Percentiles rank a stretch among this genome's conserved stretches.
phyloP scores from a whole-genome alignment of 2,888 invertebrate genomes.

The Carpatolechia fugitivella region DNA sequence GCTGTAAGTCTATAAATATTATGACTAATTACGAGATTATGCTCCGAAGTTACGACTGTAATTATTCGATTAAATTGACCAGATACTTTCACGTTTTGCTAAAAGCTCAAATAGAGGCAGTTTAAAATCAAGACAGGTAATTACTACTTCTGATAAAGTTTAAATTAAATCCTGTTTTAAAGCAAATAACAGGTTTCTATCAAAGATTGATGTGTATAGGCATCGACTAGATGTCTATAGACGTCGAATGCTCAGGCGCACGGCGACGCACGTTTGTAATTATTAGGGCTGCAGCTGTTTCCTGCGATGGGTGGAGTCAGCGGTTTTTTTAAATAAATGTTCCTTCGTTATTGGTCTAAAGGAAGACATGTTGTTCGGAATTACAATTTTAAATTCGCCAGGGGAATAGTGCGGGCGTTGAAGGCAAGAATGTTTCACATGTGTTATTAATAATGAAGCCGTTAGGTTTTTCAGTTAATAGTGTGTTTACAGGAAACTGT shows the following conservation, averaged over 20 bases:
- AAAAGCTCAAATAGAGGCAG: slow-evolving; percentile 1
- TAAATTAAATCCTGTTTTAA: slow-evolving; percentile 33
- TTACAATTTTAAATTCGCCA: slow-evolving; percentile 76
- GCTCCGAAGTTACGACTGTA: neutral
- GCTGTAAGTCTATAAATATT: slow-evolving; percentile 9
- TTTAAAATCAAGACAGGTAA: slow-evolving; percentile 15
- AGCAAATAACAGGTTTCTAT: slow-evolving; percentile 26
- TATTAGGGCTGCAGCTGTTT: slow-evolving; percentile 75
- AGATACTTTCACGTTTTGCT: slow-evolving; percentile 2
- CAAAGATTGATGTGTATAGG: slow-evolving; percentile 27
- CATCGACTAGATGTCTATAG: slow-evolving; percentile 45
- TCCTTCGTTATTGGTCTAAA: slow-evolving; percentile 66
- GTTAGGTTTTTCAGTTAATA: slow-evolving; percentile 30
- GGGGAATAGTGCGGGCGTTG: slow-evolving; percentile 60
- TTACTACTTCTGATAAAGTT: slow-evolving; percentile 20
- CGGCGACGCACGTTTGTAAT: slow-evolving; percentile 74
- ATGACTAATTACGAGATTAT: slow-evolving; percentile 1
- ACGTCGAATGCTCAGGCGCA: slow-evolving; percentile 60
- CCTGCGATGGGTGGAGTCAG: slow-evolving; percentile 67
- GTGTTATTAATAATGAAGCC: slow-evolving; percentile 57
- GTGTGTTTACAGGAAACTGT: slow-evolving; percentile 11
- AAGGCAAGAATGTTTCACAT: slow-evolving; percentile 69
- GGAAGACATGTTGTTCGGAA: slow-evolving; percentile 50
- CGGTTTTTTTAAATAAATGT: slow-evolving; percentile 63
- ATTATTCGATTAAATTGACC: neutral